Evolutionary conservation across 2,888 invertebrate genomes (phyloP).

Genomic region (Ommatoiulus sabulosus): DNA sequence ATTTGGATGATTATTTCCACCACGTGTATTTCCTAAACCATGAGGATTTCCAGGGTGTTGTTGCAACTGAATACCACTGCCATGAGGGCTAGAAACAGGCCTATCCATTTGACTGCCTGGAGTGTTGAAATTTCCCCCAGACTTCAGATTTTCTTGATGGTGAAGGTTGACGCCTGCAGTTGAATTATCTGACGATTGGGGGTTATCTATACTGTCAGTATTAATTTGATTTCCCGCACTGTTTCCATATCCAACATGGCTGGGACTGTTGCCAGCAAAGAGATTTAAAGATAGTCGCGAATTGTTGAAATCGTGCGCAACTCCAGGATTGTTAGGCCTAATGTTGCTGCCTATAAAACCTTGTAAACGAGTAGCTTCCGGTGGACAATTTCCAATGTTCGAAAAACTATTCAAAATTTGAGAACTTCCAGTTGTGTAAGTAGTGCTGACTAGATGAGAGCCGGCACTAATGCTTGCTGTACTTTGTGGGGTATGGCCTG

Average conservation of each 20-base stretch:
- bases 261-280: slow-evolving; percentile 24
- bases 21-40: slow-evolving; percentile 45
- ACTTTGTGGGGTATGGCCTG: neutral
- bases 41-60: slow-evolving; percentile 55
- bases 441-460: slow-evolving; percentile 4
- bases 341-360: neutral
- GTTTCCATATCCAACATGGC: slow-evolving; percentile 30
- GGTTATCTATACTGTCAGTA: slow-evolving; percentile 21
- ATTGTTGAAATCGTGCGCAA: neutral
- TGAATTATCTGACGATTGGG: neutral
- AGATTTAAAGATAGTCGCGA: neutral
- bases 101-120: slow-evolving; percentile 47
- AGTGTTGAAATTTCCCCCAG: slow-evolving; percentile 47
- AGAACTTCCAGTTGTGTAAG: neutral
- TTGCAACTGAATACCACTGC: neutral
- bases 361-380: neutral
- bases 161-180: neutral
- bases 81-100: neutral
- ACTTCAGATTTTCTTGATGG: neutral
- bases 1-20: slow-evolving; percentile 52
- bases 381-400: neutral
- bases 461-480: neutral
- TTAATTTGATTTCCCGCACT: slow-evolving; percentile 45
- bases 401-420: neutral
- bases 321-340: slow-evolving; percentile 10